Evolutionary conservation across 2,113 vertebrate species (phyloP), one percentile per base, ranked within the genome.

Genomic region (Myocastor coypus): DNA sequence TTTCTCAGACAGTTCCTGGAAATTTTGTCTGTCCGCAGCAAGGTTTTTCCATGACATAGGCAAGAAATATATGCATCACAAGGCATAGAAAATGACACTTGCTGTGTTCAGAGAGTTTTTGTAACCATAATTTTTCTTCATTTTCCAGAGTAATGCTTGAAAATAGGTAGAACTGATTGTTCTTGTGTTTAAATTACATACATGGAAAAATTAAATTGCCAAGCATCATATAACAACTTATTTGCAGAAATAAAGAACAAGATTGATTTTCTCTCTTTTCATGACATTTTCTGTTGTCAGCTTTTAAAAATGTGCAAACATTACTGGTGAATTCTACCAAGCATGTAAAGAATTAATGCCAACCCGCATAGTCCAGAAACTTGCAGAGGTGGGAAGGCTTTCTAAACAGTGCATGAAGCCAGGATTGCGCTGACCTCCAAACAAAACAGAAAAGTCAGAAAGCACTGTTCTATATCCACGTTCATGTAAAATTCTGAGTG

Each of bases 231-330:
- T 17, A 92, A 2, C 32, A 83, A 85, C 64, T 86, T 71, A 50
- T 28, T 68, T n/a, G 28, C 4, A 86, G 10, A 64, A 83, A 52
- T 19, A 84, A 37, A 13, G n/a, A 57, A 59, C 87, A 71, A 30
- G 4, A 37, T 42, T 68, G n/a, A 0, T 91, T 19, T 59, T 88
- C 37, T 94, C 24, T 94, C 6, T 69, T 17, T 78, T 24, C 94
- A 2, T 91, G 16, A 24, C 68, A 73, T 28, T 83, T 71, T 92
- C 26, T 92, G 37, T 80, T 73, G 26, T 50, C 32, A n/a, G 59
- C 5, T 89, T 93, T 89, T 83, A 63, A 83, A 81, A 96, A 90
- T 94, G 7, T n/a, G n/a, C n/a, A n/a, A n/a, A n/a, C n/a, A n/a
- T n/a, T n/a, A n/a, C n/a, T n/a, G n/a, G n/a, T n/a, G n/a, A n/a